Evolutionary conservation across 2,888 invertebrate genomes (phyloP).

Genomic region (Gibbula magus): DNA sequence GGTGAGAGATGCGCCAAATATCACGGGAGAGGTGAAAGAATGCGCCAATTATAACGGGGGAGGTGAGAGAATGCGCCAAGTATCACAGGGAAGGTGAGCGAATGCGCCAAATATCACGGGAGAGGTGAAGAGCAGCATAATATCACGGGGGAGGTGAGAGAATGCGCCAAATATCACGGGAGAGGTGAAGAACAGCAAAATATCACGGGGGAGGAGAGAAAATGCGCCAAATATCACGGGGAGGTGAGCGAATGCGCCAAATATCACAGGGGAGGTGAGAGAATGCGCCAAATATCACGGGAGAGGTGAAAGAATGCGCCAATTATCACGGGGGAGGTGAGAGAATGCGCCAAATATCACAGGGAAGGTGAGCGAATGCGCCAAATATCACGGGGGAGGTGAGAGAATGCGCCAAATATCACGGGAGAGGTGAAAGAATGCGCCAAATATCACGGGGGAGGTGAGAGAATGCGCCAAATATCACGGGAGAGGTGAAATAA

Average conservation of each 20-base stretch:
- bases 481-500: not conserved
- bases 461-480: conserved; percentile 5
- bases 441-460: not conserved
- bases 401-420: not conserved
- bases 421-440: not conserved
- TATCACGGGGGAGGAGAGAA: not conserved
- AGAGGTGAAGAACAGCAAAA: not conserved
- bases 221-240: not conserved
- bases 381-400: too few relatives aligned
- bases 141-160: not conserved
- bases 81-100: not conserved
- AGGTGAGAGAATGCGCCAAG: too few relatives aligned
- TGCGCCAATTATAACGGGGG: too few relatives aligned
- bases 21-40: not conserved
- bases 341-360: too few relatives aligned
- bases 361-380: too few relatives aligned
- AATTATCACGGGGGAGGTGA: too few relatives aligned
- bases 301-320: too few relatives aligned
- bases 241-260: not conserved
- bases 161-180: not conserved
- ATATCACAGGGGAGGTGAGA: not conserved
- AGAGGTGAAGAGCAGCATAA: not conserved
- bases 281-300: not conserved
- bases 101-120: too few relatives aligned
- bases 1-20: conserved; percentile 7